phyloP scores from a whole-genome alignment of 1,140 invertebrate genomes.

The Drosophila guanche region DNA sequence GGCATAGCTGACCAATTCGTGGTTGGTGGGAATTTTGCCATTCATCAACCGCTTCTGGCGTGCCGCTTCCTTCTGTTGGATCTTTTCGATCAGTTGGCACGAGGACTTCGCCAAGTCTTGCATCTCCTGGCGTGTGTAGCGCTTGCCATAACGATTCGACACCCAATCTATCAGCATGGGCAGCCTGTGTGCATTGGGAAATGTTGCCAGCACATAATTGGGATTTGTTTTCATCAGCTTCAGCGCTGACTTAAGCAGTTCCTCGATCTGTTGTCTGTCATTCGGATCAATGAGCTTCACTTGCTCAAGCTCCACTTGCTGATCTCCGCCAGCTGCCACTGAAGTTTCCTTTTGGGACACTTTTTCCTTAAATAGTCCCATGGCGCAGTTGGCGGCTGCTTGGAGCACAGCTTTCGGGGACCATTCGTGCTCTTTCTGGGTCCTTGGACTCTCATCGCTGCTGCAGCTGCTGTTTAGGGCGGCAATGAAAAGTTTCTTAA shows the following conservation, averaged over 20 bases:
- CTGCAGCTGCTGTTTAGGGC: conserved; percentile 10
- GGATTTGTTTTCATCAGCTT: conserved; percentile 42
- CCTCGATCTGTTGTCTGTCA: conserved; percentile 37
- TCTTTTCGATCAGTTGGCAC: not conserved
- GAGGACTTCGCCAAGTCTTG: not conserved
- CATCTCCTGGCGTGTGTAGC: conserved; percentile 35
- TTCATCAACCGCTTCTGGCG: not conserved
- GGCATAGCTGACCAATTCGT: not conserved
- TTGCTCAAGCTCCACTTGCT: not conserved
- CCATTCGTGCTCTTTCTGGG: not conserved
- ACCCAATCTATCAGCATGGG: conserved; percentile 70
- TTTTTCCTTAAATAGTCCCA: not conserved
- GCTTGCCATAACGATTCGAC: conserved; percentile 60
- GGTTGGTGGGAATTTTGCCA: not conserved
- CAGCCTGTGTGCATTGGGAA: conserved; percentile 71
- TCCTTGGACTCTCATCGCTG: not conserved
- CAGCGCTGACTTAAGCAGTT: conserved; percentile 57
- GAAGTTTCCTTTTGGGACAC: not conserved
- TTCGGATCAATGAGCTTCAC: conserved; percentile 56
- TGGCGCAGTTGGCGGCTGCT: conserved; percentile 27
- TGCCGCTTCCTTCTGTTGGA: not conserved
- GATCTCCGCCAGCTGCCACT: not conserved
- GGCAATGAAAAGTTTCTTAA: conserved; percentile 26
- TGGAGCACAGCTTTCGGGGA: not conserved
- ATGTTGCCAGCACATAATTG: conserved; percentile 62